Evolutionary conservation across 2,113 vertebrate species (phyloP).

Genomic region (Aldabrachelys gigantea): DNA sequence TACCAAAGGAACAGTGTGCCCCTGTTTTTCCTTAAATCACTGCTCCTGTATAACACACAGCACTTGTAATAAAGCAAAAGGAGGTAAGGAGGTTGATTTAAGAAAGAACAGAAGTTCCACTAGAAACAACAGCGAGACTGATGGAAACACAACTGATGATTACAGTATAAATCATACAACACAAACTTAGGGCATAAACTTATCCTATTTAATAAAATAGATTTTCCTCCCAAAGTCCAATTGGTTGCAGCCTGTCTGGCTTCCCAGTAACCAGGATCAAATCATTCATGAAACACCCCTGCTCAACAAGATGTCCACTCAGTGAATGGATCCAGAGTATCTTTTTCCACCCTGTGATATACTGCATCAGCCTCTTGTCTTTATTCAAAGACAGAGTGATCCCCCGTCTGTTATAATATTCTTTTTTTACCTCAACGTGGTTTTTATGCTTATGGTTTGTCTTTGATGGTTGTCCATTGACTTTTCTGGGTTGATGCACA

Average conservation of each 20-base stretch:
- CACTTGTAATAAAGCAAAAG: neutral
- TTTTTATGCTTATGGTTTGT: neutral
- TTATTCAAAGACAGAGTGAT: neutral
- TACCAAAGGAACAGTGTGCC: neutral
- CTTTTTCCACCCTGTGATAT: neutral
- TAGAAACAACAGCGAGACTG: neutral
- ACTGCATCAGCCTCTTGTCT: neutral
- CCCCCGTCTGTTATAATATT: neutral
- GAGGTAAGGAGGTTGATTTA: neutral
- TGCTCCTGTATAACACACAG: neutral
- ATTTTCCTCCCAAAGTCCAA: neutral
- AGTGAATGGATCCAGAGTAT: neutral
- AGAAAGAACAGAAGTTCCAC: neutral
- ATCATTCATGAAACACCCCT: neutral
- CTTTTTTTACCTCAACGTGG: neutral
- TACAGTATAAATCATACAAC: neutral
- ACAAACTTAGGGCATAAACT: neutral
- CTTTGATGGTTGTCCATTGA: neutral
- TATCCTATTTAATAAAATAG: neutral
- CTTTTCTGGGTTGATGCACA: neutral
- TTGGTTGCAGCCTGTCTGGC: neutral
- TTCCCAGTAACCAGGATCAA: neutral
- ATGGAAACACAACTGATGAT: neutral
- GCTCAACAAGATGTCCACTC: neutral
- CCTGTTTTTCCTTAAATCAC: neutral